These are phyloP conservation scores for Drusus annulatus DNA, from an alignment of 1,140 invertebrate genomes.

Conservation along the genomic window DNA sequence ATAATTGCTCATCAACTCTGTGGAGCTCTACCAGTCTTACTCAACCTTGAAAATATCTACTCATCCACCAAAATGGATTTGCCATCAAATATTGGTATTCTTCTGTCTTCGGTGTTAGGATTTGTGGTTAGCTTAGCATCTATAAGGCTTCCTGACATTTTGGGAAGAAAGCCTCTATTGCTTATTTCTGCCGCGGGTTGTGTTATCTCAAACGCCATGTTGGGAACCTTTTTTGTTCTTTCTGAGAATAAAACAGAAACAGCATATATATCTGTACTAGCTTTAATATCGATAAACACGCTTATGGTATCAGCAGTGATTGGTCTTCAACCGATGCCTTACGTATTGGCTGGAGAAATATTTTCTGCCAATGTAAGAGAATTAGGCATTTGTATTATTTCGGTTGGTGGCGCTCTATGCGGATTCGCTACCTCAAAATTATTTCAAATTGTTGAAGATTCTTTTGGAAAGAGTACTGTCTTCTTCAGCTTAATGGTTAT, in stretches of 20 bases:
- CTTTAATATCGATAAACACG: slow-evolving; percentile 30
- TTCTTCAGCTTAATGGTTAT: slow-evolving; percentile 38
- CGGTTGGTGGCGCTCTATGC: slow-evolving; percentile 32
- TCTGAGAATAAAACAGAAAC: background rate
- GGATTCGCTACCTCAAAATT: slow-evolving; percentile 45
- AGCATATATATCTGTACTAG: slow-evolving; percentile 9
- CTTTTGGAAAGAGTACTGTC: slow-evolving; percentile 20
- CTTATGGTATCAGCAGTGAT: slow-evolving; percentile 35
- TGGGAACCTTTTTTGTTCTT: slow-evolving; percentile 33
- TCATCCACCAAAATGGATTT: slow-evolving; percentile 23
- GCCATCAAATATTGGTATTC: slow-evolving; percentile 30
- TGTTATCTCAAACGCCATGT: slow-evolving; percentile 17
- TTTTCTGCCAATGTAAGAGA: slow-evolving; percentile 49
- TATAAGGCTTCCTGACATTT: slow-evolving; percentile 23
- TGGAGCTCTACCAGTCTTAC: slow-evolving; percentile 14
- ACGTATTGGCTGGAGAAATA: slow-evolving; percentile 47
- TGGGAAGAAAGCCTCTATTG: slow-evolving; percentile 45
- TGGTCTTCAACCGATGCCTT: slow-evolving; percentile 47
- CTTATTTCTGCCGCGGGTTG: slow-evolving; percentile 40
- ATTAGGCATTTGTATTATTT: slow-evolving; percentile 46
- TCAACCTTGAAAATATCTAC: slow-evolving; percentile 39
- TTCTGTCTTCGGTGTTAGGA: slow-evolving; percentile 17
- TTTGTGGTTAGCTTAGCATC: slow-evolving; percentile 21
- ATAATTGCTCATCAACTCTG: slow-evolving; percentile 20
- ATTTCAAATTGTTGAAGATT: slow-evolving; percentile 42